phyloP scores from a whole-genome alignment of 2,113 vertebrate species.

The Panthera uncia region DNA sequence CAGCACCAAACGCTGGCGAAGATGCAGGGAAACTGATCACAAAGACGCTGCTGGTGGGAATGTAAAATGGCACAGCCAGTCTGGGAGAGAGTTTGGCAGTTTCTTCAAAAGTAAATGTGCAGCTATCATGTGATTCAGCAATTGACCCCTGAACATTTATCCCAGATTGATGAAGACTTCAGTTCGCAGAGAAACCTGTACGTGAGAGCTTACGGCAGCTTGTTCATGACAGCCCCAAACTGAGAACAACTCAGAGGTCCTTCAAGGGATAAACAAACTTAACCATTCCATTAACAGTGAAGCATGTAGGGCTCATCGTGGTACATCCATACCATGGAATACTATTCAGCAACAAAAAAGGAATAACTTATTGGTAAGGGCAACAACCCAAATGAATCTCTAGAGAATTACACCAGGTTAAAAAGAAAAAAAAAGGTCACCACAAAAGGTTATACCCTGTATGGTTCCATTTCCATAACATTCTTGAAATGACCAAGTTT shows the following conservation, averaged over 20 bases:
- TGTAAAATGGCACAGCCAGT: background rate
- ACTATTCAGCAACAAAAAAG: background rate
- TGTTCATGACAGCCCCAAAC: background rate
- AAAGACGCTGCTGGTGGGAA: background rate
- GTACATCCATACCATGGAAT: background rate
- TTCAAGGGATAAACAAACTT: background rate
- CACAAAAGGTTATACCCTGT: background rate
- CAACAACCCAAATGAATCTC: background rate
- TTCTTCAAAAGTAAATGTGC: background rate
- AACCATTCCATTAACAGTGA: background rate
- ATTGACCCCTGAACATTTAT: background rate
- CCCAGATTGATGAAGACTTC: conserved; percentile 1
- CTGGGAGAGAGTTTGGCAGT: background rate
- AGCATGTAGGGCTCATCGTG: background rate
- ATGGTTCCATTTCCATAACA: background rate
- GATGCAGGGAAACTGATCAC: background rate
- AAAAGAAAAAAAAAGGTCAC: background rate
- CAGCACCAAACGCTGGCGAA: background rate
- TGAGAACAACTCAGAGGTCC: background rate
- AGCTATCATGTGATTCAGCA: background rate
- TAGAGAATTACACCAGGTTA: background rate
- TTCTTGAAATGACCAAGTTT: conserved; percentile 32
- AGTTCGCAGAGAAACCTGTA: background rate
- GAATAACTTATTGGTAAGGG: background rate
- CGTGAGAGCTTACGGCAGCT: background rate